Evolutionary conservation across 1,140 invertebrate genomes (phyloP), one percentile per base, ranked within the genome.

Genomic region (Halyomorpha halys): DNA sequence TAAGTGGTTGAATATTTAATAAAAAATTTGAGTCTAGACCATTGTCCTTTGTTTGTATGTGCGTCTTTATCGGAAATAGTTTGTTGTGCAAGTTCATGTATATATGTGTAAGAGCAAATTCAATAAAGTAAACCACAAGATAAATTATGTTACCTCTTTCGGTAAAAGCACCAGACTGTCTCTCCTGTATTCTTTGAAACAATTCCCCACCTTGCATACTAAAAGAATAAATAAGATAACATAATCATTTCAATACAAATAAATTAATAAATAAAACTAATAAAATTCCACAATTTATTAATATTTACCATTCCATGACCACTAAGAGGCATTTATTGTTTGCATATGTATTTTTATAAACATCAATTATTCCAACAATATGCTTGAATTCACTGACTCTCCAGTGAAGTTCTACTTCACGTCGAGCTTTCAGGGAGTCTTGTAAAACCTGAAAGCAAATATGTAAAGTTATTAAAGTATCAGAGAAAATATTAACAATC

Each of bases 131-230:
- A n/a, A n/a, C n/a, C n/a, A n/a, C n/a, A n/a, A n/a, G n/a, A 59
- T 65, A 62, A 64, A 66, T 45, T 44, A 64, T 19, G 59, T 59
- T 76, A 91, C 90, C 89, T 83, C 93, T 82, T 77, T 98, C 94
- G 18, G 93, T 97, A 74, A 98, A 97, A 45, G 93, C 90, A 51
- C 88, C 86, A 70, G 97, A 91, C 65, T 89, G 86, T 72, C 90
- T 83, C 62, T 97, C 90, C 79, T 98, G 94, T 75, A 99, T 99
- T 73, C 94, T 83, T 73, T 93, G 91, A 76, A 98, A 97, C 34
- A 98, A 77, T 75, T 98, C 95, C 3, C 95, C 95, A 49, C 95
- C 95, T 74, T 95, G 91, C 92, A 98, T 96, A 73, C 90, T 91
- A 68, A 13, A 39, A 39, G 11, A 8, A 39, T 39, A 11, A 49